Conservation (phyloP, 2,797 vertebrate genomes). For the Sternotherus odoratus region DNA sequence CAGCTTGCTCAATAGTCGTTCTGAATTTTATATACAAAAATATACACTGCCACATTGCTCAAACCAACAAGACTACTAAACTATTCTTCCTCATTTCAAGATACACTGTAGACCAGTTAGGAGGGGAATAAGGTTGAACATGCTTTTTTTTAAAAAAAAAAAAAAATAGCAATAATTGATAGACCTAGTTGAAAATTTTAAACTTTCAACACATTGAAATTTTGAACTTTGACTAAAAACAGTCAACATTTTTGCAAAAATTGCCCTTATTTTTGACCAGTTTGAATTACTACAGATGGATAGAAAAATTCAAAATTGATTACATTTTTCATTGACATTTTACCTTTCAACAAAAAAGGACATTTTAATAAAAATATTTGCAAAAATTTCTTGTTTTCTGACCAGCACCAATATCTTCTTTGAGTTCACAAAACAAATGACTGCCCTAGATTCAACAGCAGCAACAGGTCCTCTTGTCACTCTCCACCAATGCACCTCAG, state of each 20-base stretch:
- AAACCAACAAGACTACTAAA: not conserved
- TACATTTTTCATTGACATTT: not conserved
- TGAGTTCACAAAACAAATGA: not conserved
- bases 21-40: not conserved
- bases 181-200: not conserved
- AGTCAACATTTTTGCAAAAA: not conserved
- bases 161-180: not conserved
- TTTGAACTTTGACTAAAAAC: not conserved
- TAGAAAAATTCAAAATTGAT: not conserved
- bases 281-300: not conserved
- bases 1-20: fast-evolving
- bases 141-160: not conserved
- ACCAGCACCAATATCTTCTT: not conserved
- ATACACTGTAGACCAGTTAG: not conserved
- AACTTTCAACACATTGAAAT: not conserved
- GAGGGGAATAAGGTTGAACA: not conserved
- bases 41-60: fast-evolving
- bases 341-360: not conserved
- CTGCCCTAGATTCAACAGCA: not conserved
- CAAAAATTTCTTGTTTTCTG: not conserved
- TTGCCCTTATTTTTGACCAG: not conserved
- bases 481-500: not conserved
- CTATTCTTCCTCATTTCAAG: not conserved
- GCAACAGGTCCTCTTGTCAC: not conserved
- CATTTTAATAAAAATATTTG: not conserved